Evolutionary conservation across 2,113 vertebrate species (phyloP).

Genomic region (Heterocephalus glaber): DNA sequence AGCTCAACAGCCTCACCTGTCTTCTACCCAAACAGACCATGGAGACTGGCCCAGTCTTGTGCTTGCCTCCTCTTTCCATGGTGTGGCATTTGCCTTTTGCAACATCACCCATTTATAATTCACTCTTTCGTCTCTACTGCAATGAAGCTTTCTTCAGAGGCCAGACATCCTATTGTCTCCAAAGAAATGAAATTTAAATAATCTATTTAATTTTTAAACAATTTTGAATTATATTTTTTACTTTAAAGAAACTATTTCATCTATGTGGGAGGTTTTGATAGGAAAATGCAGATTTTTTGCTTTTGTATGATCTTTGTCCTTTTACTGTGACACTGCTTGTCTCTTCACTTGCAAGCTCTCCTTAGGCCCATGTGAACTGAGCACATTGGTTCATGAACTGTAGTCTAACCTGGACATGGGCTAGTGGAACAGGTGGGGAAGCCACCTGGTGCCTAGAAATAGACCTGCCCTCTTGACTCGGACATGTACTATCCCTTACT

Average conservation of each 20-base stretch:
- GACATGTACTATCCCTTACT: not conserved
- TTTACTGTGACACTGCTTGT: not conserved
- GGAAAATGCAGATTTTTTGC: not conserved
- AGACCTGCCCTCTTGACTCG: not conserved
- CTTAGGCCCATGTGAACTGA: not conserved
- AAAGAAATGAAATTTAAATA: constrained; percentile 47
- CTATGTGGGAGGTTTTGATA: not conserved
- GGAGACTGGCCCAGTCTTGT: not conserved
- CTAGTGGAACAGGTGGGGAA: not conserved
- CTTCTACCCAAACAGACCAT: not conserved
- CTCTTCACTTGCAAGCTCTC: not conserved
- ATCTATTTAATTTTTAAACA: not conserved
- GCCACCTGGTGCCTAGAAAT: not conserved
- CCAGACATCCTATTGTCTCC: not conserved
- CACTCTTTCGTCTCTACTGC: not conserved
- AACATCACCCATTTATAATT: not conserved
- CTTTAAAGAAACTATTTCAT: not conserved
- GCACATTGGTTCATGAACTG: not conserved
- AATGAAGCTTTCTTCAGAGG: not conserved
- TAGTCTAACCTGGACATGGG: not conserved
- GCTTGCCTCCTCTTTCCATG: not conserved
- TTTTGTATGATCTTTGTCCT: not conserved
- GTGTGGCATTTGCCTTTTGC: not conserved
- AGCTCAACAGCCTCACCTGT: not conserved
- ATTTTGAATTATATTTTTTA: constrained; percentile 28